Base-by-base conservation (phyloP, 2,797 vertebrate species). In the Gambelia wislizenii region DNA sequence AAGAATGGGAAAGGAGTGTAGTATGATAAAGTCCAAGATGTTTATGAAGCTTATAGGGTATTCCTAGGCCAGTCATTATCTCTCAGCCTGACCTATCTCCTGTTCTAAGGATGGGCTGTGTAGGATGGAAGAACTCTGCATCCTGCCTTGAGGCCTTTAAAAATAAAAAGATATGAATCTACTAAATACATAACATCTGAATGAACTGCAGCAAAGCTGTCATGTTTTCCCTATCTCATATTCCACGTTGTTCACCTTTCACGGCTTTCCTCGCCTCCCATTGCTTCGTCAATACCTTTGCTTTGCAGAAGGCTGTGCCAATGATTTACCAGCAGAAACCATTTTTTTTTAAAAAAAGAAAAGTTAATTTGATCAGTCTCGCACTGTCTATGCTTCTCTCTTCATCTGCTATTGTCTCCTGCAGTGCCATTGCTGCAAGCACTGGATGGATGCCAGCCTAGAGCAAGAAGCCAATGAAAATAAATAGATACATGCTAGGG, bases 391-490 rank as follows among this genome's bases (percentile, higher is more conserved):
- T 94, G 88, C 67, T 94, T 74, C 52, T 86, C 72, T 92, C 91
- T 91, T 89, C 95, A 86, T 91, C 84, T 93, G 88, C 44, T 56
- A 88, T 94, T 95, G 89, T 94, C 94, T 94, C 89, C 91, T 85
- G 91, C 91, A 69, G 79, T 77, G 94, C 42, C 91, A 49, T 87
- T 95, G 94, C 91, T 0, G 0, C 89, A 87, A 89, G 88, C 91
- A 54, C 74, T 95, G 93, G 86, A 91, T 88, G 92, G 89, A 91
- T 93, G 95, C 91, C 95, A 95, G 87, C 89, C 86, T 74, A 84
- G 86, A 94, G 87, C 94, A 92, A 94, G 93, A 90, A 94, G 92
- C 83, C 92, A 95, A 91, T 52, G 89, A 94, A 96, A 96, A 95
- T 91, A 94, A 94, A 95, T 96, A 94, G 89, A 94, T 89, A 92